Base-by-base conservation (phyloP, 2,113 vertebrate genomes). In the Chamaea fasciata region DNA sequence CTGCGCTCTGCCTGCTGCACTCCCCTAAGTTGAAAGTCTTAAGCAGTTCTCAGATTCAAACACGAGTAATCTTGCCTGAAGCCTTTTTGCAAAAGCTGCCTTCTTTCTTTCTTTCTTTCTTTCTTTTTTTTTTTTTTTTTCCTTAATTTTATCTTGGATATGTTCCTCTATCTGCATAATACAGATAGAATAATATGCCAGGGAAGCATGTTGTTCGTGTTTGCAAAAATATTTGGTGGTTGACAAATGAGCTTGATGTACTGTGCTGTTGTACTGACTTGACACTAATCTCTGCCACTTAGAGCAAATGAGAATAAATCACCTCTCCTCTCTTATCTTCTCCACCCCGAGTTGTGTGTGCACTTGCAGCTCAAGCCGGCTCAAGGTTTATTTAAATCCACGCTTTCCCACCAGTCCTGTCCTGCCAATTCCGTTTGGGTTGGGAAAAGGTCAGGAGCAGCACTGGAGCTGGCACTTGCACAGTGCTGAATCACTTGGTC, bases 1-100 rank as follows among this genome's bases (percentile, higher is more conserved):
- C 84, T 98, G 98, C 73, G 98, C 98, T 56, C 96, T 98, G 75
- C 97, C 98, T 92, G 98, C 97, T 92, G 97, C 98, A 37, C 91
- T 98, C 42, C 97, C 97, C 93, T 96, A 92, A 98, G 97, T 98
- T 94, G 80, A 63, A 85, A 96, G 89, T 94, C 91, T 97, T 97
- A 89, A 89, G 63, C 86, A 59, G 21, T 79, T 77, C 84, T 94
- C 87, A 82, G 57, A 95, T 94, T 87, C 60, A 83, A 90, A 94
- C 70, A 93, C 41, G 50, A 94, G 83, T 96, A 96, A 95, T 97
- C 75, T 96, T 83, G 75, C 94, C 88, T 42, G 89, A 64, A 96
- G 92, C 94, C 88, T 83, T 97, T 97, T 95, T 81, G 78, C 87
- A 88, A 90, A 92, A 94, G 89, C 95, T 90, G 92, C 85, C 70